These are phyloP conservation scores for Okamejei kenojei DNA, from an alignment of 2,797 vertebrate genomes.

Conservation along the genomic window DNA sequence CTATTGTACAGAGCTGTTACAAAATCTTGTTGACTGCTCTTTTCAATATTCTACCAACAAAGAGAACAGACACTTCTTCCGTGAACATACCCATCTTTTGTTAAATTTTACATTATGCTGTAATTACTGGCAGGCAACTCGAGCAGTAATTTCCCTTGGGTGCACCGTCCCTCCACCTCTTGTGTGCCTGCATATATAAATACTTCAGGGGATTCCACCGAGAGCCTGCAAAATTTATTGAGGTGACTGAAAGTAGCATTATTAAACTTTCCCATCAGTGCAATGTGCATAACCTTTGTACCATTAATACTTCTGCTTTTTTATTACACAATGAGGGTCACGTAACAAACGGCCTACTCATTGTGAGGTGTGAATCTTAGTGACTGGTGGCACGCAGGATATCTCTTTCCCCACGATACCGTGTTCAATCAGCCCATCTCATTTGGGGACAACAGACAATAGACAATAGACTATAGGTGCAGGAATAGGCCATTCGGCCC, in stretches of 20 bases:
- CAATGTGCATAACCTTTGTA: not conserved
- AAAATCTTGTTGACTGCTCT: not conserved
- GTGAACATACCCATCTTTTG: not conserved
- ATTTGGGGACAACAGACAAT: not conserved
- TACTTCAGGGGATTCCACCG: not conserved
- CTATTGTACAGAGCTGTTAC: not conserved
- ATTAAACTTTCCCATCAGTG: slow-evolving; percentile 10
- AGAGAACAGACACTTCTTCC: not conserved
- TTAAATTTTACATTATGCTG: slow-evolving; percentile 20
- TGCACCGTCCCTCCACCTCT: not conserved
- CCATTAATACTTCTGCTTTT: not conserved
- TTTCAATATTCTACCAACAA: not conserved
- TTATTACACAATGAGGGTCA: not conserved
- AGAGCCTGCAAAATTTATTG: slow-evolving; percentile 28
- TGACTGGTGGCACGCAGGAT: not conserved
- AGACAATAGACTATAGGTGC: no score
- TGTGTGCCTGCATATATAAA: slow-evolving; percentile 11
- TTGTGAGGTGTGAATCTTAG: not conserved
- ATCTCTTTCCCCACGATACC: not conserved
- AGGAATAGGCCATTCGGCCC: no score
- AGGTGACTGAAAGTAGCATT: not conserved
- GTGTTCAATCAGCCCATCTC: not conserved
- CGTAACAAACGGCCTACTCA: not conserved
- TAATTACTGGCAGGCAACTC: slow-evolving; percentile 15
- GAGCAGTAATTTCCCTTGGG: slow-evolving; percentile 21